Evolutionary conservation across 2,113 vertebrate species (phyloP), one percentile per base, ranked within the genome.

Genomic region (Gorsachius goisagi): DNA sequence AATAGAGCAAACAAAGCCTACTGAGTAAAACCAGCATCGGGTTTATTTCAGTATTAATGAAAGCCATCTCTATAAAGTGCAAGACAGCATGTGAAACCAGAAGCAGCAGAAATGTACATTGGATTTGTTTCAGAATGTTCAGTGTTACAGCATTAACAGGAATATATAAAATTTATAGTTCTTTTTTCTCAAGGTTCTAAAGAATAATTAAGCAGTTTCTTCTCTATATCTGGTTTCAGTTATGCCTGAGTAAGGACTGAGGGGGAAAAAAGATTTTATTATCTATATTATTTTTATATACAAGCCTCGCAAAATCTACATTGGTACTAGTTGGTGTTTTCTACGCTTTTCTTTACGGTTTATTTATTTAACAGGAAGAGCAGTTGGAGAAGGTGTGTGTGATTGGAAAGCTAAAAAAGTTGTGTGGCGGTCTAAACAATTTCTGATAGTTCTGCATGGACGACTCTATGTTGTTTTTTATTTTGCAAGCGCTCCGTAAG

Each of bases 361-460:
- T 93, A 80, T 74, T 93, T 87, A 89, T 79, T 62, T 82, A 88
- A 53, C 58, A 79, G 71, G 81, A 90, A 79, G 33, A 74, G 26
- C 37, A 86, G 17, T 9, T 44, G 67, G 45, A 73, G 85, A 75
- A 83, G 21, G 50, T 13, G 12, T 44, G 39, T 85, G 75, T 93
- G 93, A 94, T 5, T 92, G 63, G 82, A 93, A 94, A 91, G 63
- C 55, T 85, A 77, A 90, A 76, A 62, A 85, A 50, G 45, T 47
- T 67, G 19, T 67, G 41, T 52, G n/a, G 24, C 45, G 26, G 23
- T 49, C 41, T 72, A 88, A 78, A 15, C 49, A 68, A 89, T 79
- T 82, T 88, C 52, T 88, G 75, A 26, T 49, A 77, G 71, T 84
- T 93, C 85, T 92, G 35, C 67, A 52, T 2, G 21, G 52, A 37